These are phyloP conservation scores for Lepus europaeus DNA, from an alignment of 2,113 vertebrate species.

Conservation along the genomic window DNA sequence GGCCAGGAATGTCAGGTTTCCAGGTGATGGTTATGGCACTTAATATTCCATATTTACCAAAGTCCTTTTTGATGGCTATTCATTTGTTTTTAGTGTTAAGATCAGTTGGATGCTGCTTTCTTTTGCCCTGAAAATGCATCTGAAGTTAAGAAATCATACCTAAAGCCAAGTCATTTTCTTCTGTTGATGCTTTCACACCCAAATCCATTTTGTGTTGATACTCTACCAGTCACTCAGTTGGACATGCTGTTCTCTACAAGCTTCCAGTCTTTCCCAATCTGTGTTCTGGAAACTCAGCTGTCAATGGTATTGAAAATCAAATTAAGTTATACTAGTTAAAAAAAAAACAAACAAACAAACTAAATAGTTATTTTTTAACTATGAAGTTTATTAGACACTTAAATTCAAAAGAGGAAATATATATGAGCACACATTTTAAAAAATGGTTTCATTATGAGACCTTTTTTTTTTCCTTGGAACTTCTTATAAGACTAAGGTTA, in stretches of 20 bases:
- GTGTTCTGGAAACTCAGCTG: background rate
- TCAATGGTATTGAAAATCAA: background rate
- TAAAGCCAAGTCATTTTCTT: constrained; percentile 6
- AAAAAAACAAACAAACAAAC: background rate
- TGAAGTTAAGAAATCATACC: background rate
- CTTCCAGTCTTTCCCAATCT: background rate
- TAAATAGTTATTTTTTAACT: constrained; percentile 19
- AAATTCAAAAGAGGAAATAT: background rate
- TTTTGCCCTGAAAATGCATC: constrained; percentile 37
- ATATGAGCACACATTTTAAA: background rate
- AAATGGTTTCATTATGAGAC: background rate
- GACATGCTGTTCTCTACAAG: background rate
- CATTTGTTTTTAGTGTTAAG: background rate
- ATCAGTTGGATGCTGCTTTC: background rate
- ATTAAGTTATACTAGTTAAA: background rate
- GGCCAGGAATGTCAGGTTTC: background rate
- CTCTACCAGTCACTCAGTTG: background rate
- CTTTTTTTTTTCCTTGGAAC: background rate
- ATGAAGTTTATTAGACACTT: background rate
- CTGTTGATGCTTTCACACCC: background rate
- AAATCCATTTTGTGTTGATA: background rate
- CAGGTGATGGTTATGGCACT: background rate
- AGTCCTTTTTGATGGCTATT: background rate
- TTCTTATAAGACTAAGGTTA: background rate
- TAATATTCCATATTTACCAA: constrained; percentile 15